Evolutionary conservation across 2,888 invertebrate genomes (phyloP).

Genomic region (Hyles lineata): DNA sequence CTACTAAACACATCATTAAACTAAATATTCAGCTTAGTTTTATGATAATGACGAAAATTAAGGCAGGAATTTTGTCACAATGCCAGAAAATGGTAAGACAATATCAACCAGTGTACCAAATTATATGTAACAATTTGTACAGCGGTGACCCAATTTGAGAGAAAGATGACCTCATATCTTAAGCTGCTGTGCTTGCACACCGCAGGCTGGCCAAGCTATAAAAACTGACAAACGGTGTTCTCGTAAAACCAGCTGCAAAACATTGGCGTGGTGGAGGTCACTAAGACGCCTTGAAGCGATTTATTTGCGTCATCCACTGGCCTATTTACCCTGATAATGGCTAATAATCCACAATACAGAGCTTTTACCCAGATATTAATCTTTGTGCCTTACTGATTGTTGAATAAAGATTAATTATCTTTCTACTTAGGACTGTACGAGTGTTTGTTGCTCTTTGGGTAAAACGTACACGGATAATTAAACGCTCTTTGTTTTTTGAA

Average conservation of each 20-base stretch:
- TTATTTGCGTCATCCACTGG: constrained; percentile 1
- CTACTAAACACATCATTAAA: not conserved
- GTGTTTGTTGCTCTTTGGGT: not conserved
- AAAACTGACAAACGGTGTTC: constrained; percentile 37
- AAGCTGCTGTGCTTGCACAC: constrained; percentile 38
- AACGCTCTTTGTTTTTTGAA: too few species aligned
- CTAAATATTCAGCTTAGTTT: not conserved
- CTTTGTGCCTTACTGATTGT: not conserved
- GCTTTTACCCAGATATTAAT: constrained; percentile 5
- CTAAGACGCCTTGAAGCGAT: not conserved
- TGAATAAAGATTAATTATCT: not conserved
- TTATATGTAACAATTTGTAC: constrained; percentile 18
- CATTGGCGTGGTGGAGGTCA: not conserved
- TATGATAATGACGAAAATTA: not conserved
- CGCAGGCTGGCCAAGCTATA: constrained; percentile 35
- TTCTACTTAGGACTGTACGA: not conserved
- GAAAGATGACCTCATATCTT: constrained; percentile 32
- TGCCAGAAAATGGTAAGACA: too few species aligned
- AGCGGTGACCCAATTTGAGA: constrained; percentile 32
- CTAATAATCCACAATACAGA: not conserved
- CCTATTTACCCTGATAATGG: not conserved
- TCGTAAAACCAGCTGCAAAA: constrained; percentile 37
- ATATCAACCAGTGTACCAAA: not conserved
- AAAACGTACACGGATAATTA: not conserved
- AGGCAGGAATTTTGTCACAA: too few species aligned